A percentile compares a stretch with the other conserved stretches of the same genome.
Conservation (phyloP, 2,888 invertebrate species). For the Papilio elwesi region DNA sequence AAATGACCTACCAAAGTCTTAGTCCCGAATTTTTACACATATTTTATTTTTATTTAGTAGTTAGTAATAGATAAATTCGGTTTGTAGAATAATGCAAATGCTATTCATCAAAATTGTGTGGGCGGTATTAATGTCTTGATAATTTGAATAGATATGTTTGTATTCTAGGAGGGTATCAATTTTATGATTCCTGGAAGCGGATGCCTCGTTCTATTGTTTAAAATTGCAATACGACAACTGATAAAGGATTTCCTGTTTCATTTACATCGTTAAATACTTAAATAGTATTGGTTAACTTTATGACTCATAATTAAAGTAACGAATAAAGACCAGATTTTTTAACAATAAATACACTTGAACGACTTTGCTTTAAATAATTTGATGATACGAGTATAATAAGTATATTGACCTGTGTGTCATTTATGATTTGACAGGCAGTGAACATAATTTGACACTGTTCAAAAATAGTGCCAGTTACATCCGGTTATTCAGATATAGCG, state of each 20-base stretch:
- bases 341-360: neutral
- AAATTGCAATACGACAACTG: constrained; percentile 25
- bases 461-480: no score
- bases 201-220: constrained; percentile 28
- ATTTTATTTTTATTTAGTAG: neutral
- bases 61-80: neutral
- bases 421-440: neutral
- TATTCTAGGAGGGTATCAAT: constrained; percentile 19
- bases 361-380: neutral
- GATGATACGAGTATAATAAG: no score
- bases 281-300: constrained; percentile 10
- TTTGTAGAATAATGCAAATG: no score
- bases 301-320: neutral
- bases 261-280: constrained; percentile 12
- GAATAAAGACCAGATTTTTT: neutral
- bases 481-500: no score
- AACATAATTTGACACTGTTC: no score
- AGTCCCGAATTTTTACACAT: neutral
- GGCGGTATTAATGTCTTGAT: constrained; percentile 3
- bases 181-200: constrained; percentile 28
- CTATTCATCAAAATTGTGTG: neutral
- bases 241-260: constrained; percentile 33
- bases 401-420: neutral
- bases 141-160: constrained; percentile 21
- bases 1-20: neutral